Evolutionary conservation across 2,888 invertebrate species (phyloP), one percentile per base, ranked within the genome.

Genomic region (Lasioglossum zephyrum): DNA sequence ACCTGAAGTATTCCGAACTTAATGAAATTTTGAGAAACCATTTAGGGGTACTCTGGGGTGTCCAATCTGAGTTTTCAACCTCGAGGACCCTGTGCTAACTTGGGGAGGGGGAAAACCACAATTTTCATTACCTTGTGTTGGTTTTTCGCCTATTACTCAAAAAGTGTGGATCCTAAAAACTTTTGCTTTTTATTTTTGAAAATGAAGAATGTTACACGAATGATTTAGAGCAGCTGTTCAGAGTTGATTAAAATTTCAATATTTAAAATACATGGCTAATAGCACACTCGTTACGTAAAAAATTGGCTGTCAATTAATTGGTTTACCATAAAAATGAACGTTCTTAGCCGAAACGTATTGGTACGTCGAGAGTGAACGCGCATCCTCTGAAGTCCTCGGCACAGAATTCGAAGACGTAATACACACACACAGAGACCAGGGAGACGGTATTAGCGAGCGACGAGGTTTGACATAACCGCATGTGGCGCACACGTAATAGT

Each of bases 401-500:
- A 53, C 31, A 18, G 26, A 39, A 70, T 47, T 31, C 49, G 49
- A 11, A 31, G 39, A 78, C 41, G 72, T 36, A 53, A 70, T 63
- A 53, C 81, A 44, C 81, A 63, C 53, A 16, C 11, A n/a, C n/a
- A 63, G 39, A 22, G 66, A 2, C 5, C 8, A 6, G 31, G 26
- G 63, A 57, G 73, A 57, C 5, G 18, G 57, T n/a, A 73, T 79
- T 74, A 82, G 70, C 73, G 44, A 57, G 44, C 63, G 16, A n/a
- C 41, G 66, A n/a, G 22, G 47, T 84, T 84, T 79, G 84, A 85
- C 84, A 85, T 85, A 85, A 85, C 75, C 84, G 73, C 31, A 63
- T 57, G 57, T 39, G 69, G 69, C 4, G 66, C 31, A 74, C 49
- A 79, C 79, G 79, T 75, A 79, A 79, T 66, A 69, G 66, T 53